These are phyloP conservation scores for Sander lucioperca DNA, from an alignment of 2,113 vertebrate genomes.

Conservation along the genomic window DNA sequence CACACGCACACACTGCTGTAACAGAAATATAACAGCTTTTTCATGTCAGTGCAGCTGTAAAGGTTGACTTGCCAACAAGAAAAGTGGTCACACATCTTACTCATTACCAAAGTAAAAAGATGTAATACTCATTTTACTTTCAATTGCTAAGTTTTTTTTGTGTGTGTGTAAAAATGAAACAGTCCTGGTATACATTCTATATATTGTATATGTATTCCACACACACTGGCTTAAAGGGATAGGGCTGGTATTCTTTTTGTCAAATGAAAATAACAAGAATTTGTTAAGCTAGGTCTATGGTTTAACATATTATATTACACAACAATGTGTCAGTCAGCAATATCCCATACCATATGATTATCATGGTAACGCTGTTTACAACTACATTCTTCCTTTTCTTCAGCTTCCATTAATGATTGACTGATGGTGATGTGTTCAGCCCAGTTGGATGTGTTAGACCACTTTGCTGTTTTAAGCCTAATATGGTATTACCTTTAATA, in stretches of 20 bases:
- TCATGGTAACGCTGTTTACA: conserved; percentile 12
- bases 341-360: background rate
- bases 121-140: too few species aligned
- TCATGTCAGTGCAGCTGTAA: background rate
- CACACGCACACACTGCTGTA: conserved; percentile 23
- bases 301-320: background rate
- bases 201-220: too few species aligned
- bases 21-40: conserved; percentile 38
- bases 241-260: background rate
- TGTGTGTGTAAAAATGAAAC: background rate
- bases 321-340: conserved; percentile 7
- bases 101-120: background rate
- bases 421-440: background rate
- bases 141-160: too few species aligned
- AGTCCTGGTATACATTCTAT: background rate
- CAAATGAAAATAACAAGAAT: background rate
- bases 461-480: background rate
- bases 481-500: background rate
- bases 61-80: conserved; percentile 17
- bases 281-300: too few species aligned
- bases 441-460: background rate
- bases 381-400: background rate
- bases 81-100: background rate
- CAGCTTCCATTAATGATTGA: background rate
- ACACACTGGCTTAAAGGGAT: background rate